Evolutionary conservation across 1,140 invertebrate genomes (phyloP), one percentile per base, ranked within the genome.

Genomic region (Neotoxoptera formosana): DNA sequence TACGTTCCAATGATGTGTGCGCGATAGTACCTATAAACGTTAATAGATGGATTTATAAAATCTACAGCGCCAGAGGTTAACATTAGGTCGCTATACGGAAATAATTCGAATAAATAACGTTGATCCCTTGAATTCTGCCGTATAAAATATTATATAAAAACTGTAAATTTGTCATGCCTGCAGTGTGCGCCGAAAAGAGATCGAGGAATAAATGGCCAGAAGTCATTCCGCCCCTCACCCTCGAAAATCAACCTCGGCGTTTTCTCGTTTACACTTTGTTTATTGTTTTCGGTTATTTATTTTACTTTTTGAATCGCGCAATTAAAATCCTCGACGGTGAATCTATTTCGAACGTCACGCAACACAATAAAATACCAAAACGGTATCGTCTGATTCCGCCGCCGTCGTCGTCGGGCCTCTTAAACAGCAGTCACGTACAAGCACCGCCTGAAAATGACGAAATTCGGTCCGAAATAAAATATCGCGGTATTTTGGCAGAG

Each of bases 391-490:
- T 36, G 88, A 56, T 90, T 89, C 23, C 34, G 7, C 41, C 51
- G 34, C 2, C 0, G 34, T 36, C 34, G 7, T 56, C 51, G 34
- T 7, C 0, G 34, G 51, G 14, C 34, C 88, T 56, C 21, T 53
- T 90, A 36, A 41, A 90, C 34, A 36, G 51, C 51, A 41, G 8
- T 41, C 8, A 21, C 34, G 88, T 41, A 56, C 34, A 53, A 90
- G 88, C 21, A 60, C 34, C 88, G 41, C 51, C 51, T 47, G 51
- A 90, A 90, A 56, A 23, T 34, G 51, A 53, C 41, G 23, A 14
- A 34, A 90, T 90, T 90, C 36, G 51, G 51, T 21, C 34, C 34
- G 51, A 90, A 90, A 90, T 90, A 90, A 41, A 90, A 56, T 25
- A 56, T 41, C n/a, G 86, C 14, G 48, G 88, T 56, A 17, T 36